Conservation (phyloP, 1,140 invertebrate genomes). For the Drosophila cardini region DNA sequence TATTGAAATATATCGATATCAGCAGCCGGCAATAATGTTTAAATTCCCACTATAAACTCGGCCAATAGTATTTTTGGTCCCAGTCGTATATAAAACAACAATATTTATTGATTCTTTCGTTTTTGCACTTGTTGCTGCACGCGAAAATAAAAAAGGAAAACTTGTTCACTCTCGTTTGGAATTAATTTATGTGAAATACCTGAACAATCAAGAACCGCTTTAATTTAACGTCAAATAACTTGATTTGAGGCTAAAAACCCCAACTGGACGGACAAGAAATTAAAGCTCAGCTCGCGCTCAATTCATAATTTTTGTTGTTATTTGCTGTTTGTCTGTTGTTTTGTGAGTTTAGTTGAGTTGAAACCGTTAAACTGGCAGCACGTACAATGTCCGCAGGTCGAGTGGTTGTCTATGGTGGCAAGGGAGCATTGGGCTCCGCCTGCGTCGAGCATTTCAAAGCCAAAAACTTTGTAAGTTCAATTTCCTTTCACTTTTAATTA, state of each 20-base stretch:
- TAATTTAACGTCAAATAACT: constrained; percentile 22
- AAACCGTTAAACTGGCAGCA: constrained; percentile 71
- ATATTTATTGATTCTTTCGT: constrained; percentile 38
- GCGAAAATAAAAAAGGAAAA: constrained; percentile 8
- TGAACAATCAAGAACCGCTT: constrained; percentile 25
- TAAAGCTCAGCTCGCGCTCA: constrained; percentile 16
- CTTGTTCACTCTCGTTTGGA: constrained; percentile 28
- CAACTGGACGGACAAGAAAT: constrained; percentile 6
- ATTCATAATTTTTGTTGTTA: constrained; percentile 17
- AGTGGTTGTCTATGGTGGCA: constrained; percentile 96
- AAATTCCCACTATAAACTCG: too few relatives aligned
- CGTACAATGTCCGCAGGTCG: constrained; percentile 86
- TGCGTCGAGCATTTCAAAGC: constrained; percentile 95
- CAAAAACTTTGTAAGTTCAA: constrained; percentile 91
- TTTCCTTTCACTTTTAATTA: constrained; percentile 21
- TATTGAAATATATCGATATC: too few relatives aligned
- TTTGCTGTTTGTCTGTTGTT: constrained; percentile 12
- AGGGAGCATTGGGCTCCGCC: constrained; percentile 95
- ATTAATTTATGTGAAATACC: constrained; percentile 43
- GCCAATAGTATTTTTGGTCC: not conserved
- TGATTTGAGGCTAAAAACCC: constrained; percentile 37
- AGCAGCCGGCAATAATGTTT: too few relatives aligned
- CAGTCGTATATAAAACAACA: not conserved
- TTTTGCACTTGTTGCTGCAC: constrained; percentile 55
- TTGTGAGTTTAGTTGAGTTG: constrained; percentile 51